A percentile compares a stretch with the other conserved stretches of the same genome.
These are phyloP conservation scores for Barbus barbus DNA, from an alignment of 2,113 vertebrate species.

Conservation along the genomic window DNA sequence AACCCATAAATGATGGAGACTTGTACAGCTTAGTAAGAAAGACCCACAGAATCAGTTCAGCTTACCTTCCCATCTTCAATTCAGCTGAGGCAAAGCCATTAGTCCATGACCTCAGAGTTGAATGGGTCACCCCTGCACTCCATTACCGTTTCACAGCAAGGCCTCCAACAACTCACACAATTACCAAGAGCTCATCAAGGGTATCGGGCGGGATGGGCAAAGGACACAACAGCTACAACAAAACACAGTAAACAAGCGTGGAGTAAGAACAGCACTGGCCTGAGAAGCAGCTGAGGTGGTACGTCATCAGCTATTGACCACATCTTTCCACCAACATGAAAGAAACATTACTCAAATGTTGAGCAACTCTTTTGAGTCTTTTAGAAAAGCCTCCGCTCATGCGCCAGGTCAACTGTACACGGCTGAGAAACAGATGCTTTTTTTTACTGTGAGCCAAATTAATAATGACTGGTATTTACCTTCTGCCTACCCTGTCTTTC, in stretches of 20 bases:
- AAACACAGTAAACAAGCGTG: neutral
- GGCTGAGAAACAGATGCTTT: neutral
- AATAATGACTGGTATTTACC: constrained; percentile 47
- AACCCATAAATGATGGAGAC: too few relatives aligned
- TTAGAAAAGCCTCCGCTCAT: neutral
- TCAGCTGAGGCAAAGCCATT: neutral
- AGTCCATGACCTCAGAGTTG: neutral
- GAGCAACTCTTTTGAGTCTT: neutral
- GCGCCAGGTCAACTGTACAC: neutral
- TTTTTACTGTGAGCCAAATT: constrained; percentile 27
- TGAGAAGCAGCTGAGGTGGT: neutral
- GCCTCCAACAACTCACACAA: constrained; percentile 15
- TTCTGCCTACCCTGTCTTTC: constrained; percentile 52
- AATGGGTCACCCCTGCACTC: constrained; percentile 5
- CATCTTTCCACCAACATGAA: neutral
- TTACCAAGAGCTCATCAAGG: constrained; percentile 38
- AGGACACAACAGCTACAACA: neutral
- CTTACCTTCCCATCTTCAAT: neutral
- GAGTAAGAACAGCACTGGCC: neutral
- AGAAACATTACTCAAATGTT: neutral
- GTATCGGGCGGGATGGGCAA: neutral
- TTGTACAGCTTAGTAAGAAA: neutral
- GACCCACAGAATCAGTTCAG: neutral
- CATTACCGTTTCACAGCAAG: neutral
- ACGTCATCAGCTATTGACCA: neutral